Conservation (phyloP, 2,113 vertebrate genomes). For the Natator depressus region DNA sequence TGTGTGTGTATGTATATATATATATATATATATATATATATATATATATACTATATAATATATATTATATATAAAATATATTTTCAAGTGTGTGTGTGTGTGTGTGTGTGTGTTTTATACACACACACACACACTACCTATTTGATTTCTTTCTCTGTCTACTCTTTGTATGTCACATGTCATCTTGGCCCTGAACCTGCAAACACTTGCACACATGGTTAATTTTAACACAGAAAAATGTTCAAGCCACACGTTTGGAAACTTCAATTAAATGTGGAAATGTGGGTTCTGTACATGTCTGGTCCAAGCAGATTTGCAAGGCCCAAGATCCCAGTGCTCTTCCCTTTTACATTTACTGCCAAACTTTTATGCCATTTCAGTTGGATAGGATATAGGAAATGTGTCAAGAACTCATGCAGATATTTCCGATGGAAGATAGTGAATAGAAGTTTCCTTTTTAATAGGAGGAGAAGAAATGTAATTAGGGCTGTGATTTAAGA, state of each 20-base stretch:
- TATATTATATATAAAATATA: neutral
- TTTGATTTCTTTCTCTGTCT: neutral
- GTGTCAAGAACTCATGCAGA: neutral
- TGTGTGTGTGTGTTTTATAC: no score
- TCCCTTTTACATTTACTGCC: neutral
- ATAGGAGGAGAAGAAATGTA: neutral
- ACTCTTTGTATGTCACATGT: neutral
- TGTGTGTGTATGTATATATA: neutral
- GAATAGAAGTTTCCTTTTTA: neutral
- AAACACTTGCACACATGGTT: neutral
- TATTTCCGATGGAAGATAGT: neutral
- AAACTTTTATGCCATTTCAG: neutral
- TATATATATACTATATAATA: neutral
- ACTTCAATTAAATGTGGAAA: neutral
- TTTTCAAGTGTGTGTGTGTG: no score
- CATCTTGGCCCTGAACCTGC: neutral
- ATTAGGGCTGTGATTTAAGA: neutral
- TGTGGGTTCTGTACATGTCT: neutral
- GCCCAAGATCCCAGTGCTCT: neutral
- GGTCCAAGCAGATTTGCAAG: neutral
- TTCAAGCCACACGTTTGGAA: neutral
- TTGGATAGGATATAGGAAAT: neutral
- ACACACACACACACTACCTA: neutral
- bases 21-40: accelerated
- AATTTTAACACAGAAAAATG: neutral